Conservation (phyloP, 2,113 vertebrate species). For the Lasiurus borealis region DNA sequence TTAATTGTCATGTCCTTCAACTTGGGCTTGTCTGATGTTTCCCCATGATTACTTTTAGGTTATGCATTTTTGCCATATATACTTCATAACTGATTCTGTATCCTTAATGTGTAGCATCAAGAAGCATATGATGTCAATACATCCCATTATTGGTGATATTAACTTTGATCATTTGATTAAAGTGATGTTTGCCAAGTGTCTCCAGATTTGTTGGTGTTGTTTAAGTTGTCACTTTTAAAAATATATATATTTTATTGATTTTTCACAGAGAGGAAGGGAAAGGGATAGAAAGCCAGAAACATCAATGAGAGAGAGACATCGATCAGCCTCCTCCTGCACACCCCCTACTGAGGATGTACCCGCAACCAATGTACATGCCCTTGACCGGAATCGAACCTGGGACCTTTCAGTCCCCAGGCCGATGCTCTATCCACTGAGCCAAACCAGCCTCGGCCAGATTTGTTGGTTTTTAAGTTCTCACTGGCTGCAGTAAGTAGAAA, state of each 20-base stretch:
- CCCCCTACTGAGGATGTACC: too few species aligned
- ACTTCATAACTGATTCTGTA: neutral
- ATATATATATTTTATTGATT: too few species aligned
- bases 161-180: conserved; percentile 45
- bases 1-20: conserved; percentile 7
- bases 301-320: too few species aligned
- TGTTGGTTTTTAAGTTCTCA: neutral
- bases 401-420: too few species aligned
- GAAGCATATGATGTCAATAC: neutral
- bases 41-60: neutral
- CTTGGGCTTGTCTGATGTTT: neutral
- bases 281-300: too few species aligned
- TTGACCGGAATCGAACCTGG: too few species aligned
- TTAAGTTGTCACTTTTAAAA: neutral
- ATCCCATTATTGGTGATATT: neutral
- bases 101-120: neutral
- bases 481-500: neutral
- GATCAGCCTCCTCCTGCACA: too few species aligned
- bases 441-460: neutral
- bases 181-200: neutral
- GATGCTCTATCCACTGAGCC: too few species aligned
- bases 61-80: neutral
- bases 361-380: too few species aligned
- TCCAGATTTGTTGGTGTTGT: neutral
- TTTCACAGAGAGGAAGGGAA: too few species aligned